phyloP scores from a whole-genome alignment of 2,797 vertebrate genomes.

The Micrastur ruficollis region DNA sequence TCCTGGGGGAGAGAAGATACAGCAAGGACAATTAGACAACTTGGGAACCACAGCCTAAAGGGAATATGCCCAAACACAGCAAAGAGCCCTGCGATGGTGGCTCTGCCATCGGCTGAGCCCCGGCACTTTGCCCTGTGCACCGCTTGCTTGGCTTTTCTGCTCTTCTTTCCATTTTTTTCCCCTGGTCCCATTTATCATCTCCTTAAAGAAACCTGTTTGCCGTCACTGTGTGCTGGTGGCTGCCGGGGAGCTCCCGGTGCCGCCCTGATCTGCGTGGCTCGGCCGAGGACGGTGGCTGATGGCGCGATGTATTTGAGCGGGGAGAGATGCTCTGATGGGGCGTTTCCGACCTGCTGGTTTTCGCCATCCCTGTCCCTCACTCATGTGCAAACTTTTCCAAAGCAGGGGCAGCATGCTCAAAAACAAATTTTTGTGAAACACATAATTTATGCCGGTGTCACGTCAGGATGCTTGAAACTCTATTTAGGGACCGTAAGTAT shows the following conservation, averaged over 20 bases:
- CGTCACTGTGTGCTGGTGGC: not conserved
- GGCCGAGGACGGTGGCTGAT: accelerated
- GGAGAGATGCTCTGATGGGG: not conserved
- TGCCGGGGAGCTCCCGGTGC: not conserved
- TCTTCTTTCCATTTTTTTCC: not conserved
- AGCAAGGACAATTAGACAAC: constrained; percentile 37
- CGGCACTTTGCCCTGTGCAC: not conserved
- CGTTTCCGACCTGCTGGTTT: not conserved
- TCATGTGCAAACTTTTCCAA: accelerated
- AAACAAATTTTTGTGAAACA: accelerated
- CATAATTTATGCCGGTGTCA: accelerated
- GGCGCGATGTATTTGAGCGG: accelerated
- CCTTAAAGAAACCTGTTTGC: not conserved
- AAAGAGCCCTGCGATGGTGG: not conserved
- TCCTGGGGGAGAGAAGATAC: constrained; percentile 24
- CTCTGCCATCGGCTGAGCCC: not conserved
- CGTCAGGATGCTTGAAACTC: not conserved
- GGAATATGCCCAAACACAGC: not conserved
- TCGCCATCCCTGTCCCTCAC: not conserved
- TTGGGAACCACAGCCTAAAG: not conserved
- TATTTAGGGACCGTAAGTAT: accelerated
- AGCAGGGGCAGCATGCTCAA: not conserved
- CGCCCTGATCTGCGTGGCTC: accelerated
- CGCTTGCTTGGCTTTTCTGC: not conserved
- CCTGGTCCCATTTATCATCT: not conserved